Percentiles rank a stretch among this genome's conserved stretches.
Evolutionary conservation across 2,113 vertebrate genomes (phyloP).

Genomic region (Chlorocebus sabaeus): DNA sequence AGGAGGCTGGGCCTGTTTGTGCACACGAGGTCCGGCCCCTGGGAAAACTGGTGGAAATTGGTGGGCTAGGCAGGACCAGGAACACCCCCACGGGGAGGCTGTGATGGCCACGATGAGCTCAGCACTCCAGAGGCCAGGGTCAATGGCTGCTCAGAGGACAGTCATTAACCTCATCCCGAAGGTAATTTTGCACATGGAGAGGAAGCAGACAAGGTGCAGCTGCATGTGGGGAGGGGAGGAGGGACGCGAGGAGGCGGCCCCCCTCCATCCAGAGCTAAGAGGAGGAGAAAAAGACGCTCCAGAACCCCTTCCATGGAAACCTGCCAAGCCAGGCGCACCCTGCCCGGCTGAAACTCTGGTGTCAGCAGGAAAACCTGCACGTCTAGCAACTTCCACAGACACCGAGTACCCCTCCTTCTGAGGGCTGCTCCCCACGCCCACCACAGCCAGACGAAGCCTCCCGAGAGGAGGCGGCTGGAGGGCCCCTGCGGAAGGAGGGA

Average conservation of each 20-base stretch:
- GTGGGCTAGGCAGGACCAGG: too few species aligned
- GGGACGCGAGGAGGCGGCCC: background rate
- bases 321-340: background rate
- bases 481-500: background rate
- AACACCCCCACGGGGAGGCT: rapidly evolving
- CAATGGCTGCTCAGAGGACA: background rate
- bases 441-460: background rate
- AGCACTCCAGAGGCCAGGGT: background rate
- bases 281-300: background rate
- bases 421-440: background rate
- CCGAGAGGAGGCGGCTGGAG: background rate
- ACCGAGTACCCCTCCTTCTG: background rate
- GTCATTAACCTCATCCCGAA: background rate
- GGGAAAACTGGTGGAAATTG: background rate
- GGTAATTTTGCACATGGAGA: background rate
- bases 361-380: conserved; percentile 34
- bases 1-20: background rate
- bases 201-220: background rate
- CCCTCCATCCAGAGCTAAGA: background rate
- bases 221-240: background rate
- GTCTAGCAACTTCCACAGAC: background rate
- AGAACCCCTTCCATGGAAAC: background rate
- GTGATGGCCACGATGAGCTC: background rate
- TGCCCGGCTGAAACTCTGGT: background rate
- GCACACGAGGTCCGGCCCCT: background rate